phyloP scores from a whole-genome alignment of 2,113 vertebrate species.

The Zingel zingel region DNA sequence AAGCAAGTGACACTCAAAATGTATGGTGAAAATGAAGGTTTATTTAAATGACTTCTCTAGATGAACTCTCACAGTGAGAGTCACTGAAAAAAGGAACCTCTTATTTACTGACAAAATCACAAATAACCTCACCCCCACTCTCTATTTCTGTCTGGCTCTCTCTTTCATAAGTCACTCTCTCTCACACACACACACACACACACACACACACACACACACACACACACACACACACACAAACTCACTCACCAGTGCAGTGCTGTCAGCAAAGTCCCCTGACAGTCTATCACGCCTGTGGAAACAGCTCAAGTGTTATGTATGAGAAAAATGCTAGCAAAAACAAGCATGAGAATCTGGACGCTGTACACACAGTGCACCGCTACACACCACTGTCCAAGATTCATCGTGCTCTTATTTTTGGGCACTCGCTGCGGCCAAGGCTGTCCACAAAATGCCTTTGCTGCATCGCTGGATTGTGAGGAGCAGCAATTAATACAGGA shows the following conservation, averaged over 20 bases:
- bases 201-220: constrained; percentile 49
- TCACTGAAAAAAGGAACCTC: constrained; percentile 42
- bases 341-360: constrained; percentile 64
- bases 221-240: constrained; percentile 22
- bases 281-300: constrained; percentile 75
- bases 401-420: constrained; percentile 39
- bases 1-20: constrained; percentile 53
- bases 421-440: constrained; percentile 20
- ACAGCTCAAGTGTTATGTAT: constrained; percentile 75
- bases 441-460: constrained; percentile 30
- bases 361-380: constrained; percentile 45
- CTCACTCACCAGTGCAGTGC: constrained; percentile 59
- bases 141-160: constrained; percentile 40
- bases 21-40: constrained; percentile 6
- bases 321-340: constrained; percentile 69
- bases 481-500: constrained; percentile 33
- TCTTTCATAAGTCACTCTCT: constrained; percentile 52
- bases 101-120: constrained; percentile 69
- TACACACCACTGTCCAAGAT: constrained; percentile 40
- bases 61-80: constrained; percentile 45
- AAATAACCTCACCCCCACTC: constrained; percentile 56
- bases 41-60: constrained; percentile 25
- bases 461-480: constrained; percentile 23
- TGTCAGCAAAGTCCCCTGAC: constrained; percentile 79
- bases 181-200: constrained; percentile 32